Evolutionary conservation across 2,888 invertebrate genomes (phyloP).

Genomic region (Aethes cnicana): DNA sequence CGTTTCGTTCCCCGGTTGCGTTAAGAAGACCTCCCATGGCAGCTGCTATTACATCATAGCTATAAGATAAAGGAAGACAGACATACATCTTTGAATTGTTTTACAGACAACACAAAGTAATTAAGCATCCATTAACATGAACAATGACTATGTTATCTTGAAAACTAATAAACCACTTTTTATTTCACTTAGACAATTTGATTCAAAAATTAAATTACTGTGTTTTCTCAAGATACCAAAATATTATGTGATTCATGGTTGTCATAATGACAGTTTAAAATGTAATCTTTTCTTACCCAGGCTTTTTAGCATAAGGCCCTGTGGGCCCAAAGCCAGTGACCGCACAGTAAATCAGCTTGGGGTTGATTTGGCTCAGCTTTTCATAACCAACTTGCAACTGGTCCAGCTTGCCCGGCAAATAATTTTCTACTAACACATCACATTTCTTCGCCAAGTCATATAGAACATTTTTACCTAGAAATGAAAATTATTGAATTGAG

Average conservation of each 20-base stretch:
- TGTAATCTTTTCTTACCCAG: constrained; percentile 87
- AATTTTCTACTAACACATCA: constrained; percentile 97
- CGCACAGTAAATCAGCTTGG: constrained; percentile 94
- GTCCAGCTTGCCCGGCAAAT: constrained; percentile 93
- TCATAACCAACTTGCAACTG: constrained; percentile 91
- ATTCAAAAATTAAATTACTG: no score
- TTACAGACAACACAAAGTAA: neutral
- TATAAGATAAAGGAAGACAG: constrained; percentile 42
- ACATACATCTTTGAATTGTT: neutral
- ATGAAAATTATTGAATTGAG: no score
- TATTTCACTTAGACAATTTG: no score
- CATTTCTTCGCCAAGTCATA: constrained; percentile 88
- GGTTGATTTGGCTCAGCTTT: constrained; percentile 85
- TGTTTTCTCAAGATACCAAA: no score
- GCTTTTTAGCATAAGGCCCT: constrained; percentile 92
- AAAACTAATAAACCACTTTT: no score
- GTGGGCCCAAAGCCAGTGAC: constrained; percentile 94
- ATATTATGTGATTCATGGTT: no score
- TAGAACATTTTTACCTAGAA: constrained; percentile 82
- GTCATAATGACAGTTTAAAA: no score
- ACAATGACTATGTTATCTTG: no score
- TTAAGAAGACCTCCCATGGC: constrained; percentile 95
- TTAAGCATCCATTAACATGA: no score
- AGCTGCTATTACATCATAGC: constrained; percentile 96
- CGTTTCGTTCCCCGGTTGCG: constrained; percentile 92